These are phyloP conservation scores for Anaspis maculata DNA, from an alignment of 2,888 invertebrate genomes.

Conservation along the genomic window DNA sequence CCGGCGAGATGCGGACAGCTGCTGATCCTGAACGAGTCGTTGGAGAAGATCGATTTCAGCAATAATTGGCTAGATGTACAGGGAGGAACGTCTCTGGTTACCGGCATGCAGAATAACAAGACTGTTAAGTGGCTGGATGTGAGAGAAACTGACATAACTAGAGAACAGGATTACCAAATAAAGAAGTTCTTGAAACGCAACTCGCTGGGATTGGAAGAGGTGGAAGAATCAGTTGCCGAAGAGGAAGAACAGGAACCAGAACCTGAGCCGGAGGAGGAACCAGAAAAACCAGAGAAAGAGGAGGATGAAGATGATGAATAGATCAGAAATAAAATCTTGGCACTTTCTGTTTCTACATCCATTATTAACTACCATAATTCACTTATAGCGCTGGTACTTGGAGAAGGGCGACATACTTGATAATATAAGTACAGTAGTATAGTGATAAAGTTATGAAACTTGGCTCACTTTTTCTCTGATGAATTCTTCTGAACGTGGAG, in stretches of 20 bases:
- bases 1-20: conserved; percentile 49
- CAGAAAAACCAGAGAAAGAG: no score
- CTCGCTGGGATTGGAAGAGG: conserved; percentile 20
- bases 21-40: conserved; percentile 46
- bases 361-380: no score
- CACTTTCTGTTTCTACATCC: no score
- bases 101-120: conserved; percentile 24
- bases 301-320: no score
- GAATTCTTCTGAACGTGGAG: no score
- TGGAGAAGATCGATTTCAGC: conserved; percentile 50
- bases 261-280: not conserved
- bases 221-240: conserved; percentile 7
- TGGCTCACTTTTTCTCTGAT: no score
- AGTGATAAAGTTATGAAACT: no score
- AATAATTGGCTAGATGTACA: conserved; percentile 53
- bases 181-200: conserved; percentile 46
- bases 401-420: no score
- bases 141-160: conserved; percentile 43
- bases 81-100: conserved; percentile 38
- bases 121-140: conserved; percentile 32
- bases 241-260: not conserved
- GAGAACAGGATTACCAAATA: conserved; percentile 42
- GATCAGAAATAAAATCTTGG: no score
- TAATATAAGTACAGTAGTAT: no score
- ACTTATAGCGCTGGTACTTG: no score